Evolutionary conservation across 2,888 invertebrate genomes (phyloP), one percentile per base, ranked within the genome.

Genomic region (Plusia festucae): DNA sequence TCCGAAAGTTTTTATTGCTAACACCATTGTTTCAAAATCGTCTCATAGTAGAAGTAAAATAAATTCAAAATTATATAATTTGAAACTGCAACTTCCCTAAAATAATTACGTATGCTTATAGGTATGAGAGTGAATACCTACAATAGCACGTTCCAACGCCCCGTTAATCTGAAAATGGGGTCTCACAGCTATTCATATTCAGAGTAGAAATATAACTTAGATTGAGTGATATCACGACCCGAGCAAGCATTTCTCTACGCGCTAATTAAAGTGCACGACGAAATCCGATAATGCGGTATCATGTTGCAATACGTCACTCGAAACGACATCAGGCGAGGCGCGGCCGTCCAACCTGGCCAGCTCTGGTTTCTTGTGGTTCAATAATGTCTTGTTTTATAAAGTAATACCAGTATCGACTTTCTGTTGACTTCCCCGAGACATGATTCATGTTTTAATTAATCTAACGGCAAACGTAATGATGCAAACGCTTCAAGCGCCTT

Each of bases 251-350:
- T 88, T 89, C 88, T 89, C 87, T 84, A 87, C 82, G 90, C 89
- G 86, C 89, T 88, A 90, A 91, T 91, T 93, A 89, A 84, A 88
- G 85, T 85, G 85, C 88, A 86, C 83, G 77, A 80, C 84, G 90
- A 88, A 90, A 93, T 87, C 84, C 77, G 90, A 93, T 90, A 90
- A 84, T 76, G 77, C 70, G 72, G 89, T 92, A 86, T 93, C 91
- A 82, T 84, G 85, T 92, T 78, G 88, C 89, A 86, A 88, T 91
- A 89, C 90, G 91, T 89, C 91, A 92, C 88, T 86, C 75, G 90
- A 91, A 87, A 86, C 90, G 85, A 82, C 82, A 82, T 84, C 81
- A 82, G 82, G 71, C 79, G 73, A 76, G 80, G 79, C 65, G 79
- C 78, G 76, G 74, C 76, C 71, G 73, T 70, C 73, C 65, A 74